Evolutionary conservation across 2,797 vertebrate species (phyloP).

Genomic region (Podarcis lilfordi): DNA sequence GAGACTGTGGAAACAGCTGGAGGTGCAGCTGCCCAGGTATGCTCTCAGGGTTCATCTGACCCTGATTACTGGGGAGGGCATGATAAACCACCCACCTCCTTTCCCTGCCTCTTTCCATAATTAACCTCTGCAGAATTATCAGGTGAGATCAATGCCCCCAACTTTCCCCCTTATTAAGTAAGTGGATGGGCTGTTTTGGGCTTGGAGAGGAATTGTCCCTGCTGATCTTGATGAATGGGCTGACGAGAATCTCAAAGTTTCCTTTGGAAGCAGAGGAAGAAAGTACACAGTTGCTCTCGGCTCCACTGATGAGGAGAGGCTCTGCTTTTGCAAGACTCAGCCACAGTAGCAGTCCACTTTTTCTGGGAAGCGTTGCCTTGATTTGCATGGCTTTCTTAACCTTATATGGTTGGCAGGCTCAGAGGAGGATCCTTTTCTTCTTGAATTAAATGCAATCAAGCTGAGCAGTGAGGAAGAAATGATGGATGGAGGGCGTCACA

Average conservation of each 20-base stretch:
- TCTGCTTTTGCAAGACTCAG: slow-evolving; percentile 45
- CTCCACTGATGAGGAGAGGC: slow-evolving; percentile 55
- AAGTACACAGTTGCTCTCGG: slow-evolving; percentile 15
- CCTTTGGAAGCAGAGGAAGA: slow-evolving; percentile 58
- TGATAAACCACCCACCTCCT: slow-evolving; percentile 34
- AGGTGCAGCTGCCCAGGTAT: neutral
- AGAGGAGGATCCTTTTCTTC: slow-evolving; percentile 63
- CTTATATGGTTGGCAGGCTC: slow-evolving; percentile 66
- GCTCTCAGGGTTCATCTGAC: neutral
- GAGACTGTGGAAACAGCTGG: neutral
- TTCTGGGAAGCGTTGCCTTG: slow-evolving; percentile 49
- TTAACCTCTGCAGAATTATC: slow-evolving; percentile 55
- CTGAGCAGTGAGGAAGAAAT: slow-evolving; percentile 72
- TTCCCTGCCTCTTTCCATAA: slow-evolving; percentile 42
- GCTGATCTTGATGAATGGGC: slow-evolving; percentile 69
- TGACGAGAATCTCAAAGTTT: slow-evolving; percentile 53
- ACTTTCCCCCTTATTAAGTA: slow-evolving; percentile 23
- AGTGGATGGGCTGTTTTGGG: slow-evolving; percentile 43
- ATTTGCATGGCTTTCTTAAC: slow-evolving; percentile 74
- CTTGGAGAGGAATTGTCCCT: slow-evolving; percentile 59
- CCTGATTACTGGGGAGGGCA: slow-evolving; percentile 21
- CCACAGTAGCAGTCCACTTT: slow-evolving; percentile 44
- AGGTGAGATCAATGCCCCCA: slow-evolving; percentile 53
- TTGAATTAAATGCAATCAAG: slow-evolving; percentile 74
- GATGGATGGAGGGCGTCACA: slow-evolving; percentile 69